Evolutionary conservation across 2,113 vertebrate species (phyloP), one percentile per base, ranked within the genome.

Genomic region (Eretmochelys imbricata): DNA sequence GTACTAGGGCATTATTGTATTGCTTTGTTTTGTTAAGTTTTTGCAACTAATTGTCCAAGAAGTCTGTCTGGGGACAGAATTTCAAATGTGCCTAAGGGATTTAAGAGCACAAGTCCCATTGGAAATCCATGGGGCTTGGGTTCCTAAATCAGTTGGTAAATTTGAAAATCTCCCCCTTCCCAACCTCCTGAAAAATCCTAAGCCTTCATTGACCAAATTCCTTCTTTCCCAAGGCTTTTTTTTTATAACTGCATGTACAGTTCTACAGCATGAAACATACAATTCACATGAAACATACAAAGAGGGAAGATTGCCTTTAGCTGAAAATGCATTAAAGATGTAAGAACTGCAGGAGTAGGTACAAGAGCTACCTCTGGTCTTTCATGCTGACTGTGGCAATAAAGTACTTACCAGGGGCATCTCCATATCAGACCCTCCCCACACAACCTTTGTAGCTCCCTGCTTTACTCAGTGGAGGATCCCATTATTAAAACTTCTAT

Each of bases 341-440:
- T 38, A 87, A 49, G 27, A 69, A 48, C 27, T 53, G 8, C 31
- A 22, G 84, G 93, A 91, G 50, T 48, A 38, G 49, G 42, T 72
- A 3, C 31, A 84, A 84, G 50, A 13, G 35, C 4, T 38, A 59
- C 46, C 83, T 75, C 27, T 27, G 6, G 0, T 46, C 75, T 84
- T 72, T 0, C 0, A 24, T 1, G 1, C 1, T 48, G 54, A 82
- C 17, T 1, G 0, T 10, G 51, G 89, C 38, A 90, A 29, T 42
- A 65, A 79, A 38, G 12, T 62, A 69, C 54, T 48, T 55, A 55
- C 46, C 35, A 48, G 0, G 22, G 35, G 55, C 38, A 92, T 29
- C 76, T 53, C 50, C 50, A 38, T 29, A 46, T 79, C 27, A 89
- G 46, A 54, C 72, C 65, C 48, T 80, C n/a, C 3, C 2, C 16